Evolutionary conservation across 1,140 invertebrate genomes (phyloP), one percentile per base, ranked within the genome.

Genomic region (Nymphalis io): DNA sequence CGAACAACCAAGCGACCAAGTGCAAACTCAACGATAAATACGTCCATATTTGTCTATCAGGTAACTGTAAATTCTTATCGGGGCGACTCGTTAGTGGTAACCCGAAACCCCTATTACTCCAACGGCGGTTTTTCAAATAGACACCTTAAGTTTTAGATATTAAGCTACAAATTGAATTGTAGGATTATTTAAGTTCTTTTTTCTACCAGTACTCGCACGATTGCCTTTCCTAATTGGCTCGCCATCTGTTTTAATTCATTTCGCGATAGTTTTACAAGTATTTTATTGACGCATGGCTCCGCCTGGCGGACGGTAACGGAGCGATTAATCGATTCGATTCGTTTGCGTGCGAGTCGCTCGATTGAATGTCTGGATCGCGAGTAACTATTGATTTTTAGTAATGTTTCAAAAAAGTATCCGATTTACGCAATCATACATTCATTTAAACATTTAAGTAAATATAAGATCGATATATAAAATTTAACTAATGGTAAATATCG

Each of bases 261-360:
- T 88, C 74, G 88, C 88, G 85, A 90, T 91, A 91, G 89, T 91
- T 91, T 88, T 88, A 91, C 87, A 91, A 87, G 88, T 87, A 90
- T 91, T 89, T 88, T 87, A 89, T 88, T 88, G 87, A 90, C 84
- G 82, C 83, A 84, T 86, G 81, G 82, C 87, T 87, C 89, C 87
- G 85, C 83, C 89, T 85, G 87, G 83, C 79, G 82, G 73, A 42
- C 69, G 79, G 75, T 79, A 86, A 83, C 84, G 67, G 74, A 83
- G 75, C 87, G 83, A 81, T 87, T 91, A 91, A 91, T 88, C 87
- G 87, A 90, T 89, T 89, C 63, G 46, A 51, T 21, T 51, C 58
- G 76, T 82, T 87, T 84, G 83, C 83, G 81, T 82, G 78, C 82
- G 79, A 81, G 68, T 82, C 82, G 84, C 78, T 74, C 78, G 82